These are phyloP conservation scores for Callospermophilus lateralis DNA, from an alignment of 2,113 vertebrate genomes.

Conservation along the genomic window DNA sequence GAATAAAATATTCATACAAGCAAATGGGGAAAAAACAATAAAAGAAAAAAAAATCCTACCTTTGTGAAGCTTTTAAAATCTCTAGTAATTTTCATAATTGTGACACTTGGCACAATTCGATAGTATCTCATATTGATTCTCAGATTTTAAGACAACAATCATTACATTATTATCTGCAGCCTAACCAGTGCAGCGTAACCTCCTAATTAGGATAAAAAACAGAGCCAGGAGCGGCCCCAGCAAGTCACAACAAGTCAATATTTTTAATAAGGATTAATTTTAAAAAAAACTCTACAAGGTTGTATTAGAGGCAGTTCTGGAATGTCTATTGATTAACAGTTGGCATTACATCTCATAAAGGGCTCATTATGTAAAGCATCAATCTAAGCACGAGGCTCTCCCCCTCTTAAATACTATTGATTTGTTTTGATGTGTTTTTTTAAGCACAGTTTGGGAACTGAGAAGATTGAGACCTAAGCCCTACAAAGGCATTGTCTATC, in stretches of 20 bases:
- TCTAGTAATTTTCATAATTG: conserved; percentile 87
- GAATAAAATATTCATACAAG: background rate
- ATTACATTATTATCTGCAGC: conserved; percentile 90
- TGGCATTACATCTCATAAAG: conserved; percentile 95
- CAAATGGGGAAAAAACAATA: background rate
- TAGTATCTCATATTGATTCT: conserved; percentile 86
- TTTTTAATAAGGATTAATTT: conserved; percentile 96
- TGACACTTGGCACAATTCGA: conserved; percentile 86
- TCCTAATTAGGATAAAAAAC: conserved; percentile 92
- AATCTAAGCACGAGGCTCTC: conserved; percentile 88
- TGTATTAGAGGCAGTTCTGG: conserved; percentile 93
- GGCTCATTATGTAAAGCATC: conserved; percentile 93
- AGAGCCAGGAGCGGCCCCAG: conserved; percentile 85
- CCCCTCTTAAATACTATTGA: conserved; percentile 79
- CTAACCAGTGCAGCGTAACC: conserved; percentile 87
- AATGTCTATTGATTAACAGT: conserved; percentile 97
- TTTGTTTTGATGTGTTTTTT: conserved; percentile 74
- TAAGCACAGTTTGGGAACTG: conserved; percentile 66
- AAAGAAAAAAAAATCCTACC: conserved; percentile 62
- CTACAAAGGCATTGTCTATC: background rate
- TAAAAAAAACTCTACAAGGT: conserved; percentile 92
- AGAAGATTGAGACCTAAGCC: conserved; percentile 58
- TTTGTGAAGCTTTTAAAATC: conserved; percentile 82
- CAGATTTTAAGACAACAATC: conserved; percentile 89
- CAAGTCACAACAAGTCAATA: conserved; percentile 93